Evolutionary conservation across 2,797 vertebrate species (phyloP).

Genomic region (Pseudochromis fuscus): DNA sequence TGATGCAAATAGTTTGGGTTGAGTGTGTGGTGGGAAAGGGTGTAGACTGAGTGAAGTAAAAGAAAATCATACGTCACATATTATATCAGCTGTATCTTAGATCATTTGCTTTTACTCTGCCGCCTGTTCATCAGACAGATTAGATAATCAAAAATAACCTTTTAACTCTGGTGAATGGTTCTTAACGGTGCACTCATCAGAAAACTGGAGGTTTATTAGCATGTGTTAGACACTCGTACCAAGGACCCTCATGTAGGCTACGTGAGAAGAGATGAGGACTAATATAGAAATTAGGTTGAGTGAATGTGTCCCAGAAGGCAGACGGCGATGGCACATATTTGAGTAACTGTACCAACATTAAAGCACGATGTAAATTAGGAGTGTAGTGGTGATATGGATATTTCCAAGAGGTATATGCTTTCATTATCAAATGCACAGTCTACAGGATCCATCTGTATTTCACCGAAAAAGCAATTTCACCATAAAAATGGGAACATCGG

Average conservation of each 20-base stretch:
- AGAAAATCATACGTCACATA: not conserved
- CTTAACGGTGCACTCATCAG: slow-evolving; percentile 9
- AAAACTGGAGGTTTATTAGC: slow-evolving; percentile 43
- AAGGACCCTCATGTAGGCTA: slow-evolving; percentile 76
- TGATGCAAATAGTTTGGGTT: not conserved
- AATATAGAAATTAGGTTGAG: slow-evolving; percentile 84
- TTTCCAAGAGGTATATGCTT: slow-evolving; percentile 25
- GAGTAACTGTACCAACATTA: slow-evolving; percentile 66
- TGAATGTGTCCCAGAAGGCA: slow-evolving; percentile 74
- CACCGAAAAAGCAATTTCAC: slow-evolving; percentile 4
- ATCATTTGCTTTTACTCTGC: no score
- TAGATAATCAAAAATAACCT: slow-evolving; percentile 13
- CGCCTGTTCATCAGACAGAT: not conserved
- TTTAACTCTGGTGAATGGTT: slow-evolving; percentile 10
- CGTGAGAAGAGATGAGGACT: slow-evolving; percentile 69
- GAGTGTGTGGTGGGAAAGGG: not conserved
- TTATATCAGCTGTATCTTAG: no score
- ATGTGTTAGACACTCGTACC: slow-evolving; percentile 47
- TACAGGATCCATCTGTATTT: slow-evolving; percentile 9
- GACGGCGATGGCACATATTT: slow-evolving; percentile 72
- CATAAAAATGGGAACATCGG: not conserved
- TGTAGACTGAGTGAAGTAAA: not conserved
- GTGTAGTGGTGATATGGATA: slow-evolving; percentile 25
- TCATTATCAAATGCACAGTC: slow-evolving; percentile 13
- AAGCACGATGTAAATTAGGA: slow-evolving; percentile 49